A percentile compares a stretch with the other conserved stretches of the same genome.
phyloP scores from a whole-genome alignment of 2,888 invertebrate species.

The Lamellibrachia satsuma region DNA sequence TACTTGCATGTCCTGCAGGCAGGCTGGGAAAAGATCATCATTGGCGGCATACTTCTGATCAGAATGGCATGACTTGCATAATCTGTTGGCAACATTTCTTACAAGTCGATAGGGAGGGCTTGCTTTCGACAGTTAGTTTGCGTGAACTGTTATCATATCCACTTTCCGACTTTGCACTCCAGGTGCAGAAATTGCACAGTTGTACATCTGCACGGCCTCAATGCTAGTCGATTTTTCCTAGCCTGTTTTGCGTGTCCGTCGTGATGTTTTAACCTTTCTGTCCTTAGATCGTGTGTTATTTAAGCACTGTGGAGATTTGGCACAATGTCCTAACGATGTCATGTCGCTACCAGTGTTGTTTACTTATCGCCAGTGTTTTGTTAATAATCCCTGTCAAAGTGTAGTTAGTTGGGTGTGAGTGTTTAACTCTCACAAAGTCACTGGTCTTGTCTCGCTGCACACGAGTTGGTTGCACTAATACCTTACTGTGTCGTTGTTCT shows the following conservation, averaged over 20 bases:
- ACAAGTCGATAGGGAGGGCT: neutral
- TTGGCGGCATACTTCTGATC: neutral
- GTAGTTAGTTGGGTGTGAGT: no score
- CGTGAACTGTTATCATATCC: neutral
- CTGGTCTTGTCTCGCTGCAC: neutral
- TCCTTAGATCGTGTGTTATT: neutral
- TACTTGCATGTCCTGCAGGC: neutral
- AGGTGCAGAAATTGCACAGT: neutral
- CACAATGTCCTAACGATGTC: neutral
- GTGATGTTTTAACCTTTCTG: neutral
- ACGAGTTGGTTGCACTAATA: no score
- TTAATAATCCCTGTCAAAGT: neutral
- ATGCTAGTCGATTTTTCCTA: neutral
- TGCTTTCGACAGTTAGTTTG: neutral
- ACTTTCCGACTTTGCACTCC: neutral
- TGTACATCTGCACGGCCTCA: neutral
- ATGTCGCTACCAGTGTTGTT: neutral
- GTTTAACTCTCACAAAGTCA: neutral
- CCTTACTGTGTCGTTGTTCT: no score
- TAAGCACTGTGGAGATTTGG: neutral
- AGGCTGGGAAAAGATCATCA: constrained; percentile 9
- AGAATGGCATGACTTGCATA: constrained; percentile 1
- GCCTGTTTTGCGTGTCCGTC: neutral
- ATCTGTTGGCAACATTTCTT: constrained; percentile 11
- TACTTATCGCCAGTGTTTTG: neutral